A percentile compares a stretch with the other conserved stretches of the same genome.
phyloP scores from a whole-genome alignment of 2,888 invertebrate species.

The Papilio demoleus region DNA sequence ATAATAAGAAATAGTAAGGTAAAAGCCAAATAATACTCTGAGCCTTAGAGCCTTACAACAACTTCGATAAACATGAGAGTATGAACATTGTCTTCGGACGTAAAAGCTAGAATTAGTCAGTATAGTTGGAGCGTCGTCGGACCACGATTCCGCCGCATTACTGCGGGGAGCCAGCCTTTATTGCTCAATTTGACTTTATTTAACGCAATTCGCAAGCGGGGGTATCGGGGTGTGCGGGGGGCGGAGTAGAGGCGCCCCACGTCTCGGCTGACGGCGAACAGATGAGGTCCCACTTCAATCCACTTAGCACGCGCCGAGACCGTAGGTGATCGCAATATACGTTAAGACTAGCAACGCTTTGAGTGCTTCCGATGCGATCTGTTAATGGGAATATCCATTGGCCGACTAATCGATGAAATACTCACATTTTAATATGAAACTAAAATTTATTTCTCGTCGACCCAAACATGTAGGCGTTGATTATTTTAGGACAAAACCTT shows the following conservation, averaged over 20 bases:
- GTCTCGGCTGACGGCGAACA: slow-evolving; percentile 74
- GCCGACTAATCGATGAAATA: slow-evolving; percentile 46
- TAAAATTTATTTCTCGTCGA: background rate
- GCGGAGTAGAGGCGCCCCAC: slow-evolving; percentile 49
- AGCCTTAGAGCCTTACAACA: background rate
- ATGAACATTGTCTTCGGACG: slow-evolving; percentile 24
- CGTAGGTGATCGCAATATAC: slow-evolving; percentile 72
- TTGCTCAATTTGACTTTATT: slow-evolving; percentile 84
- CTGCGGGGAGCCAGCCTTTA: slow-evolving; percentile 77
- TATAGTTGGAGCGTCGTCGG: slow-evolving; percentile 63
- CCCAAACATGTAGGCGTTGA: too few relatives aligned
- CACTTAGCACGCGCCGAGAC: slow-evolving; percentile 76
- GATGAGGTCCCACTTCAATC: slow-evolving; percentile 82
- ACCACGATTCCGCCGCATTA: slow-evolving; percentile 77
- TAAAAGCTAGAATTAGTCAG: slow-evolving; percentile 67
- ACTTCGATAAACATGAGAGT: slow-evolving; percentile 10
- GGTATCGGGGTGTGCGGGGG: slow-evolving; percentile 47
- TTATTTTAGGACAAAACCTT: too few relatives aligned
- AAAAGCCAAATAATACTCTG: background rate
- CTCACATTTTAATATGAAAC: slow-evolving; percentile 41
- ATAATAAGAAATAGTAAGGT: background rate
- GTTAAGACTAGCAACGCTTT: slow-evolving; percentile 58
- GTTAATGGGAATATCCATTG: slow-evolving; percentile 49
- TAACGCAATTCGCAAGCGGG: slow-evolving; percentile 69
- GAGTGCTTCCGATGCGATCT: slow-evolving; percentile 56